Evolutionary conservation across 1,140 invertebrate species (phyloP).

Genomic region (Paracyclopina nana): DNA sequence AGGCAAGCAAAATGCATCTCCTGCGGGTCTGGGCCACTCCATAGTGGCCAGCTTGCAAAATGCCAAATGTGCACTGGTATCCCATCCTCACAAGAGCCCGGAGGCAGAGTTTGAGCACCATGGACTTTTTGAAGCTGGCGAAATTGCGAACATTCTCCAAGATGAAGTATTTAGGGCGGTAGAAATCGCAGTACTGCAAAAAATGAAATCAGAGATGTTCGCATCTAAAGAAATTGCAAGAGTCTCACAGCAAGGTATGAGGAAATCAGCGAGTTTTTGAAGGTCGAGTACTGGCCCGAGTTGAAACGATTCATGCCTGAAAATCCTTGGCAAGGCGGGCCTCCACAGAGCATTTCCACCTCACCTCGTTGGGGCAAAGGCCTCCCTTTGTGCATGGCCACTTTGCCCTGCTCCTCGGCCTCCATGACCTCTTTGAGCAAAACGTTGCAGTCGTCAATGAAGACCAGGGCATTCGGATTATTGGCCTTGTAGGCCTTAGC

Average conservation of each 20-base stretch:
- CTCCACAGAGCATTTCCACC: slow-evolving; percentile 63
- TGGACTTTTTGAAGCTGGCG: slow-evolving; percentile 49
- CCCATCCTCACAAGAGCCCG: slow-evolving; percentile 58
- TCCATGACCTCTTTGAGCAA: slow-evolving; percentile 43
- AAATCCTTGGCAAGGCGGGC: slow-evolving; percentile 80
- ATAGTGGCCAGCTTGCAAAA: slow-evolving; percentile 66
- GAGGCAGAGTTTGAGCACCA: slow-evolving; percentile 61
- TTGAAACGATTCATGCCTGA: slow-evolving; percentile 77
- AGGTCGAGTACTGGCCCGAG: slow-evolving; percentile 59
- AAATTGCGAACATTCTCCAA: slow-evolving; percentile 76
- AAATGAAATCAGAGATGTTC: too few species aligned
- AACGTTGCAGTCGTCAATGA: slow-evolving; percentile 57
- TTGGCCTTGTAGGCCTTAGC: slow-evolving; percentile 59
- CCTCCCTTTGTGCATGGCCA: slow-evolving; percentile 33
- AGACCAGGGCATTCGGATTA: slow-evolving; percentile 48
- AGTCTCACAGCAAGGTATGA: slow-evolving; percentile 60
- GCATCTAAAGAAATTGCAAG: slow-evolving; percentile 32
- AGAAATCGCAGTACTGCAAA: slow-evolving; percentile 2
- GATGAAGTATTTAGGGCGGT: slow-evolving; percentile 54
- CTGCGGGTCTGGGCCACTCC: slow-evolving; percentile 62
- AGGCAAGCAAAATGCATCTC: slow-evolving; percentile 56
- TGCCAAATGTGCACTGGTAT: slow-evolving; percentile 67
- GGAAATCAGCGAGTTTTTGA: slow-evolving; percentile 71
- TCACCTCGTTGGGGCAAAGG: slow-evolving; percentile 51
- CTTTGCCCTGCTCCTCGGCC: slow-evolving; percentile 32